Evolutionary conservation across 2,888 invertebrate species (phyloP).

Genomic region (Melanostoma scalare): DNA sequence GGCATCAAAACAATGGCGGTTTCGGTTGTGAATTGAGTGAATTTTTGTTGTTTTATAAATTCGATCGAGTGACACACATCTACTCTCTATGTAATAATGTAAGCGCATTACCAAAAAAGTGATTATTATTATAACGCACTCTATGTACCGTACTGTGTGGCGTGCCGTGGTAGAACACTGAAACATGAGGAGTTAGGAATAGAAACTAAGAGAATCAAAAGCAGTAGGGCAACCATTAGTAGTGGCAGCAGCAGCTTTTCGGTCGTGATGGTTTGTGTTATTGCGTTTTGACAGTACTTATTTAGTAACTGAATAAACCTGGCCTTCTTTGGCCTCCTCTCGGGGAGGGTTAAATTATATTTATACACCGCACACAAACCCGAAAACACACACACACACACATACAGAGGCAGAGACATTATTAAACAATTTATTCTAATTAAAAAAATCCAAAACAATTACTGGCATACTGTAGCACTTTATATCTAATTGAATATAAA

Average conservation of each 20-base stretch:
- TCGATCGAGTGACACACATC: conserved; percentile 32
- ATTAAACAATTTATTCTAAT: conserved; percentile 1
- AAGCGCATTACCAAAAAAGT: conserved; percentile 52
- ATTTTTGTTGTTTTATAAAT: conserved; percentile 18
- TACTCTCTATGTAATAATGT: conserved; percentile 5
- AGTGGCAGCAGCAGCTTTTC: conserved; percentile 66
- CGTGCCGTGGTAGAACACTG: conserved; percentile 41
- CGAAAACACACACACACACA: too few relatives aligned
- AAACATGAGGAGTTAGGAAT: conserved; percentile 60
- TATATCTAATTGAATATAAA: not conserved
- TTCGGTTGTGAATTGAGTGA: conserved; percentile 21
- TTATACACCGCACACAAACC: too few relatives aligned
- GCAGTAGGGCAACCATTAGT: conserved; percentile 57
- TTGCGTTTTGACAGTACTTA: conserved; percentile 72
- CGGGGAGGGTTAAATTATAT: not conserved
- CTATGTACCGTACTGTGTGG: conserved; percentile 32
- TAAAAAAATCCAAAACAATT: not conserved
- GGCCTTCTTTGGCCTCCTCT: conserved; percentile 50
- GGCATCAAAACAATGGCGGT: conserved; percentile 44
- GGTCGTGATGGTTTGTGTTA: conserved; percentile 67
- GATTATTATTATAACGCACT: conserved; percentile 67
- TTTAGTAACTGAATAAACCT: conserved; percentile 71
- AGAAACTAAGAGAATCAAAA: conserved; percentile 69
- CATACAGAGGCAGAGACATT: not conserved
- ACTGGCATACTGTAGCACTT: not conserved